Evolutionary conservation across 2,797 vertebrate species (phyloP).

Genomic region (Dallia pectoralis): DNA sequence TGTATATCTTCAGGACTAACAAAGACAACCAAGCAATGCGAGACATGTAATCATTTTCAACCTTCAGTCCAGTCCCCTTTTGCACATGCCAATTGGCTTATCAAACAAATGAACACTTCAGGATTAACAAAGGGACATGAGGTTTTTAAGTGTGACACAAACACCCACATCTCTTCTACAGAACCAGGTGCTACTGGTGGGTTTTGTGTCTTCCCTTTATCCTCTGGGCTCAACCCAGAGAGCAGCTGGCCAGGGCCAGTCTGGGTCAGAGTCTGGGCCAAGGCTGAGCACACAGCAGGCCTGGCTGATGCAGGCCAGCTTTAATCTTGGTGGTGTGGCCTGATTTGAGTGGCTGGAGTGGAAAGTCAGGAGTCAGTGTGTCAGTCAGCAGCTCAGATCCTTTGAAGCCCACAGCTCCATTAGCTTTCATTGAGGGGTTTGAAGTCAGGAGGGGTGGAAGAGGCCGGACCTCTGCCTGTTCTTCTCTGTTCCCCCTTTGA

Average conservation of each 20-base stretch:
- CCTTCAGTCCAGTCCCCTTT: neutral
- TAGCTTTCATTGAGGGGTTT: constrained; percentile 49
- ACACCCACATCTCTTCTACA: neutral
- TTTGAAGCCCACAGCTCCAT: constrained; percentile 62
- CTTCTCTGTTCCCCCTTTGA: constrained; percentile 18
- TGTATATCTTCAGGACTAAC: too few relatives aligned
- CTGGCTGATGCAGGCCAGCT: constrained; percentile 37
- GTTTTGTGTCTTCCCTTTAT: neutral
- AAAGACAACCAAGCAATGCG: too few relatives aligned
- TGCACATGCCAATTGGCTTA: neutral
- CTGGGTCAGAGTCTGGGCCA: constrained; percentile 34
- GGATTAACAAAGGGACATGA: neutral
- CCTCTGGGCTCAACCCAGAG: constrained; percentile 21
- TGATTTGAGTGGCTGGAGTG: constrained; percentile 32
- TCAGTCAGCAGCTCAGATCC: neutral
- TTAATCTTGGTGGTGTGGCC: constrained; percentile 56
- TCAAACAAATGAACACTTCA: neutral
- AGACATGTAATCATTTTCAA: too few relatives aligned
- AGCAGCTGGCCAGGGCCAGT: constrained; percentile 35
- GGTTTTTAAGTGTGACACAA: neutral
- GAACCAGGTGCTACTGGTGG: neutral
- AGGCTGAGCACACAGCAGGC: constrained; percentile 29
- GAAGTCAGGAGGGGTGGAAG: neutral
- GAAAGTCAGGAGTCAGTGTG: constrained; percentile 30
- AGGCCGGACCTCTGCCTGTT: neutral